Evolutionary conservation across 2,888 invertebrate species (phyloP), one percentile per base, ranked within the genome.

Genomic region (Lysandra coridon): DNA sequence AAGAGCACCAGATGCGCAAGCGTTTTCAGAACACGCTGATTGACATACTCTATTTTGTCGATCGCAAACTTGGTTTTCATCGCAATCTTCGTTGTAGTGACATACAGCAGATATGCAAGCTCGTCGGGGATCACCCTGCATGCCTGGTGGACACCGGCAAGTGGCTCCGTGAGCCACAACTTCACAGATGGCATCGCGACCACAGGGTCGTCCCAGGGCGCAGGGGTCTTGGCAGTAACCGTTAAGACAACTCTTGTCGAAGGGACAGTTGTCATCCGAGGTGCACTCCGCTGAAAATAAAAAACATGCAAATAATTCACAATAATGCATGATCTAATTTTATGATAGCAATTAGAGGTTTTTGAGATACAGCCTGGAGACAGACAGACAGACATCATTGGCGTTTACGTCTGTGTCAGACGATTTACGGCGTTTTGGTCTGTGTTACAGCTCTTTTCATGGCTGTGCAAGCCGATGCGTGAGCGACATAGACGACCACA

Each of bases 1-100:
- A n/a, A 95, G 91, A 2, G 98, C 98, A 30, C 96, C 96, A 0
- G 96, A 95, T 0, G 97, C 97, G 86, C 98, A 98, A 0, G 97
- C 96, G 80, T 97, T 96, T n/a, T 96, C 96, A 5, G 97, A 96
- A 87, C 98, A 98, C 44, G 97, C 98, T 0, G 97, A 97, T 84
- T 97, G 95, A 86, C 98, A 98, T 0, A 97, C 96, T 83, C 98
- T 95, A 87, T 98, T 98, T 17, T 98, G 93, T 80, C 98, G 95
- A 86, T 98, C 97, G 88, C 98, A 98, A 60, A 97, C 96, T 89
- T 98, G 98, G 82, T 97, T 96, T 85, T 97, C 97, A 57, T 97
- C 97, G 84, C 98, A 98, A 86, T 98, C 98, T 85, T 98, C 98
- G 86, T 98, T 98, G 89, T 97, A 98, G 85, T 98, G 98, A 84